phyloP scores from a whole-genome alignment of 2,888 invertebrate genomes.

The Sipha maydis region DNA sequence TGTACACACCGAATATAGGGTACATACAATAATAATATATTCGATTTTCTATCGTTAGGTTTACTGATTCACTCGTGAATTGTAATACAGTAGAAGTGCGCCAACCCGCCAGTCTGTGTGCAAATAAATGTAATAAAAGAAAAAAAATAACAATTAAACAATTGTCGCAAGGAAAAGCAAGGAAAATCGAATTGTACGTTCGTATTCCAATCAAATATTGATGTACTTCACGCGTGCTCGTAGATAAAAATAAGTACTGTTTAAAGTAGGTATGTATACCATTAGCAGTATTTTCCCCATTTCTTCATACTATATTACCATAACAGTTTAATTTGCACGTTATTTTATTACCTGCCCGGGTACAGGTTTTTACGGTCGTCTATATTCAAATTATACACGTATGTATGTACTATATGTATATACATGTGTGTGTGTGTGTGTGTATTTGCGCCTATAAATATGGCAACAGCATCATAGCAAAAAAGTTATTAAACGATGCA shows the following conservation, averaged over 20 bases:
- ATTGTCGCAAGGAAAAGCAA: background rate
- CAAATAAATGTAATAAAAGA: too few species aligned
- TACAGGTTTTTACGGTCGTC: constrained; percentile 44
- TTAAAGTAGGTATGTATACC: background rate
- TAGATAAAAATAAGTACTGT: background rate
- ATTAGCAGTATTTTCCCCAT: background rate
- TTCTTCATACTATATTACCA: background rate
- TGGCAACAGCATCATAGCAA: background rate
- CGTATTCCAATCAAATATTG: background rate
- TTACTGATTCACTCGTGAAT: too few species aligned
- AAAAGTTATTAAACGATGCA: background rate
- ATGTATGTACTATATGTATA: background rate
- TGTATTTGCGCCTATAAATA: background rate
- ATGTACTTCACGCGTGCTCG: background rate
- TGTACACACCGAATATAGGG: too few species aligned
- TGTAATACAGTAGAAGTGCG: too few species aligned
- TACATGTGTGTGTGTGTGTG: background rate
- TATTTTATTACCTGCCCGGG: constrained; percentile 5
- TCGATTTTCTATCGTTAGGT: too few species aligned
- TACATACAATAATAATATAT: too few species aligned
- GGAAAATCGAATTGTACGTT: background rate
- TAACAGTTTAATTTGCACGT: constrained; percentile 28
- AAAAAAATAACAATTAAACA: too few species aligned
- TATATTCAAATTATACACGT: background rate
- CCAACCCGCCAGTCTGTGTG: too few species aligned